phyloP scores from a whole-genome alignment of 2,113 vertebrate genomes.

The Tamias sibiricus region DNA sequence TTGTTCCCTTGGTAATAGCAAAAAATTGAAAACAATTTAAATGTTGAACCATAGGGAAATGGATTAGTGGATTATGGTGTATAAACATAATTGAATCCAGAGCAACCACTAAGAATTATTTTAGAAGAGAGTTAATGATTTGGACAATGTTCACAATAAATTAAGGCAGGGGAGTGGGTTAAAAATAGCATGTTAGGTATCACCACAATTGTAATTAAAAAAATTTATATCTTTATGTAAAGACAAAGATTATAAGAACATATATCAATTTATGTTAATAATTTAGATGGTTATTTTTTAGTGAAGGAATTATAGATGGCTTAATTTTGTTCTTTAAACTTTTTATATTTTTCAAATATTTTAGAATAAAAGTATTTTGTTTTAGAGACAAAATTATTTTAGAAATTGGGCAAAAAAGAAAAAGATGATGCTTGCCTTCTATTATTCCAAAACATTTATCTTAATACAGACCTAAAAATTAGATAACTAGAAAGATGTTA shows the following conservation, averaged over 20 bases:
- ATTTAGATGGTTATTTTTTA: not conserved
- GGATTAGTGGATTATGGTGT: not conserved
- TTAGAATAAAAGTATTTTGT: not conserved
- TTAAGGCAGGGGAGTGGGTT: not conserved
- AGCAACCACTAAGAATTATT: constrained; percentile 1
- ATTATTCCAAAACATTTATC: constrained; percentile 15
- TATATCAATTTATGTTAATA: constrained; percentile 11
- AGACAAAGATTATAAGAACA: not conserved
- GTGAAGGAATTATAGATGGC: not conserved
- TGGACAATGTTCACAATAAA: constrained; percentile 8
- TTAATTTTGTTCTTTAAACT: constrained; percentile 2
- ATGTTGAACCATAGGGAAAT: not conserved
- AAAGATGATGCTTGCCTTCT: not conserved
- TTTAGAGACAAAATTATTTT: constrained; percentile 40
- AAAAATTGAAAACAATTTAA: constrained; percentile 36
- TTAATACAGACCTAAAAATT: not conserved
- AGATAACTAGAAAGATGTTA: not conserved
- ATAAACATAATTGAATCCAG: not conserved
- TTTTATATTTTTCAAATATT: constrained; percentile 32
- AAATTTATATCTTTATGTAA: not conserved
- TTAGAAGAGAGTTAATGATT: constrained; percentile 24
- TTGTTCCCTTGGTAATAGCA: not conserved
- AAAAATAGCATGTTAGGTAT: not conserved
- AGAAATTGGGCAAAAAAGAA: not conserved
- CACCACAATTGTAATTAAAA: not conserved